Evolutionary conservation across 2,797 vertebrate species (phyloP), one percentile per base, ranked within the genome.

Genomic region (Acridotheres tristis): DNA sequence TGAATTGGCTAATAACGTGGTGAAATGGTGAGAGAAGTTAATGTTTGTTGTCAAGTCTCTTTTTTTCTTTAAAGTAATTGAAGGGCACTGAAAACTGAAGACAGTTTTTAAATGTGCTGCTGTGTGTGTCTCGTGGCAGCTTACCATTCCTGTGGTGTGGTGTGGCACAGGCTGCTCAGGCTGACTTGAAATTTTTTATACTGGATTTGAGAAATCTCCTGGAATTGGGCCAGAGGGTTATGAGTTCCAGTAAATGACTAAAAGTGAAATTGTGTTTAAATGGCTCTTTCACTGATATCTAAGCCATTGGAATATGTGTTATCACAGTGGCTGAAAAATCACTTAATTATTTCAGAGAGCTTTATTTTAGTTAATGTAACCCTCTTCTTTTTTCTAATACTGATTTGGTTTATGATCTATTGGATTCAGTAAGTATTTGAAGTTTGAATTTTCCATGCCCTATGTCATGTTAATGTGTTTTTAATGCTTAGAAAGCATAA

Each of bases 171-270:
- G 43, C 58, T 89, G 68, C 54, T 68, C 32, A 59, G 58, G 21
- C 82, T 54, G 53, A 71, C 11, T 5, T 36, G 62, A n/a, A 40
- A 11, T 30, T 66, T 90, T 78, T 86, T 69, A 16, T 58, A 58
- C 58, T 91, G 91, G 63, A 89, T 93, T 86, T 48, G 93, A 97
- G 82, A 79, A 92, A 92, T 97, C 88, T 87, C 91, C 79, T 96
- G 93, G 94, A 95, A 69, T 91, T 91, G 80, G 45, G 65, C 95
- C 95, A 83, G 93, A 90, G 15, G 29, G 91, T 72, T 88, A 94
- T 90, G 63, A 76, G 25, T 96, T 97, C 68, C 86, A 95, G 61
- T 95, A 97, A 97, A 96, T 93, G 89, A 66, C 81, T 95, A 89
- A 88, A 91, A 90, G 53, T 90, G 90, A 96, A 96, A 94, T 90